Conservation (phyloP, 2,888 invertebrate genomes). For the Melieria picta region DNA sequence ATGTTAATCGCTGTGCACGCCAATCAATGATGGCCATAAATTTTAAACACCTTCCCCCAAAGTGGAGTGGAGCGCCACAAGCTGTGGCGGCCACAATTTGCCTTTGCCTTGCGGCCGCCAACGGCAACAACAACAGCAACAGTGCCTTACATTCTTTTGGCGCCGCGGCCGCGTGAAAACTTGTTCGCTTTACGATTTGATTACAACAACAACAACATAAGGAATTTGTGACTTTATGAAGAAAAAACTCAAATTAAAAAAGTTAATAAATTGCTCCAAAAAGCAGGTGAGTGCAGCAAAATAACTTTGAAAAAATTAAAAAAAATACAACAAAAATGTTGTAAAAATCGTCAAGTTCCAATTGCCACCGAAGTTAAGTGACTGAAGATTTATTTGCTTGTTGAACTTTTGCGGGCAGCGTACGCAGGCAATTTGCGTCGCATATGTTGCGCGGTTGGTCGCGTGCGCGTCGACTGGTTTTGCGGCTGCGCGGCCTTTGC, state of each 20-base stretch:
- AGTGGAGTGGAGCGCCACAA: not conserved
- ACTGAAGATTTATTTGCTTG: constrained; percentile 38
- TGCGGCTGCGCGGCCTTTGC: not conserved
- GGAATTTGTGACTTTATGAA: too few relatives aligned
- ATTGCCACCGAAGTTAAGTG: constrained; percentile 33
- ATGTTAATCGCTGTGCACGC: constrained; percentile 32
- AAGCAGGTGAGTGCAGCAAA: too few relatives aligned
- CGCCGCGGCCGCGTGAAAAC: not conserved
- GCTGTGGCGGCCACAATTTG: not conserved
- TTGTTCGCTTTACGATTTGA: not conserved
- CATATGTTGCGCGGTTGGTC: not conserved
- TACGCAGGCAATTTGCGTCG: too few relatives aligned
- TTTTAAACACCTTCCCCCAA: constrained; percentile 26
- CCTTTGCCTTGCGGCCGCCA: not conserved
- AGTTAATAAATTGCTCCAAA: too few relatives aligned
- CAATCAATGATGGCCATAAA: constrained; percentile 34
- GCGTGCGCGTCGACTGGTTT: too few relatives aligned
- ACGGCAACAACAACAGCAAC: not conserved
- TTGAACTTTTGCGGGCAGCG: constrained; percentile 20
- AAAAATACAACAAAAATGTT: constrained; percentile 1
- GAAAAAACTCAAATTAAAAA: too few relatives aligned
- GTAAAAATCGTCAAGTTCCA: constrained; percentile 32
- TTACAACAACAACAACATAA: constrained; percentile 7
- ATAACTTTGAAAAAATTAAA: not conserved
- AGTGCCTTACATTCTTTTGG: not conserved